Base-by-base conservation (phyloP, 2,888 invertebrate genomes). In the Drosophila atripex region DNA sequence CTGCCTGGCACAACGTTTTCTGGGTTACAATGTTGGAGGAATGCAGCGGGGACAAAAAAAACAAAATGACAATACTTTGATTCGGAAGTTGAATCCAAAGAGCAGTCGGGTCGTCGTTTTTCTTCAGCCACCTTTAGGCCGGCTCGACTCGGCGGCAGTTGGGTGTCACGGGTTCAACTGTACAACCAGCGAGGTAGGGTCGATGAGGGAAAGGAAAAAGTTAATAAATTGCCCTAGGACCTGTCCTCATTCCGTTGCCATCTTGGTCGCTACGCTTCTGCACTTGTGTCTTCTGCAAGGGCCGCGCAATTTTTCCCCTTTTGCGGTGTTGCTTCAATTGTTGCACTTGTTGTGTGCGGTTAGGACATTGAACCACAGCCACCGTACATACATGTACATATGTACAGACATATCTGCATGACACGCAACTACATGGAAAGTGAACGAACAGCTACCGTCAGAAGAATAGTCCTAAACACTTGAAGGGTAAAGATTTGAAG, bases 331-430 rank as follows among this genome's bases (percentile, higher is more conserved):
- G 63, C 39, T 66, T 52, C 70, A 65, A 63, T 71, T 64, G 55
- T 65, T 79, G 71, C 80, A 85, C 78, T 83, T 77, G 73, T 77
- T 78, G 69, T 76, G 73, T 64, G 66, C 56, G 59, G 50, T 58
- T 60, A 75, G 85, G 74, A 78, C 78, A 80, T 76, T 82, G 85
- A 82, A 77, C 78, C 66, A 47, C 39, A 57, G 60, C 43, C 50
- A 28, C 57, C 30, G 49, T 23, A 55, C n/a, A 35, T n/a, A n/a
- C 5, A 1, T n/a, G 5, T 1, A 32, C 32, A 12, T 32, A n/a
- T n/a, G 11, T 32, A 30, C 11, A 30, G 7, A 30, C 3, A 12
- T 32, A 35, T 35, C 35, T 18, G 49, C 71, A 54, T 18, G 43
- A 30, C 59, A 52, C 18, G 60, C 45, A 50, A 58, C 66, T 54